Percentiles rank a stretch among this genome's conserved stretches.
These are phyloP conservation scores for Pteropus rufus DNA, from an alignment of 2,797 vertebrate genomes.

Conservation along the genomic window DNA sequence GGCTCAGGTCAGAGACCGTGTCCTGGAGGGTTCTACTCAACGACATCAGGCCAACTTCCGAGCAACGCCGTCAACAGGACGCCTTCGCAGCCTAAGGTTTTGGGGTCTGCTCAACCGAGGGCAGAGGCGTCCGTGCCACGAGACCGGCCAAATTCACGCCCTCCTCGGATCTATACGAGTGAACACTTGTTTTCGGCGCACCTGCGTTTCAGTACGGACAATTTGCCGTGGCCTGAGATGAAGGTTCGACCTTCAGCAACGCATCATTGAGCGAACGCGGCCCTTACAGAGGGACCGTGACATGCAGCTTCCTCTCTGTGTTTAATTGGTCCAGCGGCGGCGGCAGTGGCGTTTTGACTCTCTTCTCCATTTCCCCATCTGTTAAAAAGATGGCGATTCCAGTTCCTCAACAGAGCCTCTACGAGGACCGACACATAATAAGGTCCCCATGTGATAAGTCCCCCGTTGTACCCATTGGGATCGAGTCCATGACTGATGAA, in stretches of 20 bases:
- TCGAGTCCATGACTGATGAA: not conserved
- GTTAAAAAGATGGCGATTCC: not conserved
- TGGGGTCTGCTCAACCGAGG: not conserved
- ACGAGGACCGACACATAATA: not conserved
- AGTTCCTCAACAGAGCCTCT: not conserved
- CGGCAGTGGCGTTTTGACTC: not conserved
- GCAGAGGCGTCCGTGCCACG: no score
- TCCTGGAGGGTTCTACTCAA: not conserved
- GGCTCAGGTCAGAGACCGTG: not conserved
- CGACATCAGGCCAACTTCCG: not conserved
- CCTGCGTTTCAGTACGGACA: not conserved
- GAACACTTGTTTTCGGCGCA: not conserved
- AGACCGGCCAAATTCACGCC: not conserved
- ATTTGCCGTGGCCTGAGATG: not conserved
- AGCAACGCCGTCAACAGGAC: not conserved
- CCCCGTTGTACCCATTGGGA: not conserved
- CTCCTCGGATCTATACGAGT: not conserved
- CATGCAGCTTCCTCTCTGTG: not conserved
- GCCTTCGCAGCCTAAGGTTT: not conserved
- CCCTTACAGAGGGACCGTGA: no score
- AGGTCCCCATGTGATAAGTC: not conserved
- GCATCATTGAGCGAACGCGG: not conserved
- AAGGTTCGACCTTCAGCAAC: not conserved
- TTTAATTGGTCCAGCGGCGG: not conserved
- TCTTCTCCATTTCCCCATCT: not conserved